A percentile compares a stretch with the other conserved stretches of the same genome.
phyloP scores from a whole-genome alignment of 2,888 invertebrate genomes.

The Xiphydria camelus region DNA sequence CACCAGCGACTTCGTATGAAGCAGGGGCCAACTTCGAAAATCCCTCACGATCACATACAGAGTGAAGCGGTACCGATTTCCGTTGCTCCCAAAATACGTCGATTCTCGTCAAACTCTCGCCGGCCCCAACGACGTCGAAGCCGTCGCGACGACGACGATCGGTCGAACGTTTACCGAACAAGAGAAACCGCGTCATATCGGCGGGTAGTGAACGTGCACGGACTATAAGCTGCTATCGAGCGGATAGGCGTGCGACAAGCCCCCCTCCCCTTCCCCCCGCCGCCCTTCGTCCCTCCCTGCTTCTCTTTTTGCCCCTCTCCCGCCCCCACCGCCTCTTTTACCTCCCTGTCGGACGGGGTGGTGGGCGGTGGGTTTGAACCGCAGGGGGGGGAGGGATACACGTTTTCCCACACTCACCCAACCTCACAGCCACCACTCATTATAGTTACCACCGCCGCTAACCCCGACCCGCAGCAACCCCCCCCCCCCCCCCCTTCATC shows the following conservation, averaged over 20 bases:
- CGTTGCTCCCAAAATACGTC: too few species aligned
- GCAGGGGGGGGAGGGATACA: too few species aligned
- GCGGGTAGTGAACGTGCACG: constrained; percentile 46
- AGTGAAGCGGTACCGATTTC: too few species aligned
- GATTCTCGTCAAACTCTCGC: too few species aligned
- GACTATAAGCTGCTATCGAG: constrained; percentile 56
- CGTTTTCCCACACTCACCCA: constrained; percentile 16
- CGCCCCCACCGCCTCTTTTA: too few species aligned
- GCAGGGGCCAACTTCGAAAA: too few species aligned
- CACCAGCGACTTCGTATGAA: too few species aligned
- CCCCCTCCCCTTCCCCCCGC: constrained; percentile 13
- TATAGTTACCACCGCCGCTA: constrained; percentile 43
- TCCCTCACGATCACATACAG: too few species aligned
- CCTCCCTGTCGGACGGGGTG: constrained; percentile 23
- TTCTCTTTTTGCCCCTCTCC: constrained; percentile 22
- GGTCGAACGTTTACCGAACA: too few species aligned
- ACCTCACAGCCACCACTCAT: constrained; percentile 33
- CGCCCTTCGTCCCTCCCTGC: constrained; percentile 23
- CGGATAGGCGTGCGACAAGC: constrained; percentile 51
- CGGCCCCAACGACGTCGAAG: too few species aligned
- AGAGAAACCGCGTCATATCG: neutral
- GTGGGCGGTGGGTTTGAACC: too few species aligned
- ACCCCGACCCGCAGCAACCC: constrained; percentile 1
- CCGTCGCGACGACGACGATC: too few species aligned
- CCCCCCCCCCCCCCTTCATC: neutral